These are phyloP conservation scores for Seriola dumerili DNA, from an alignment of 2,113 vertebrate genomes.

Conservation along the genomic window DNA sequence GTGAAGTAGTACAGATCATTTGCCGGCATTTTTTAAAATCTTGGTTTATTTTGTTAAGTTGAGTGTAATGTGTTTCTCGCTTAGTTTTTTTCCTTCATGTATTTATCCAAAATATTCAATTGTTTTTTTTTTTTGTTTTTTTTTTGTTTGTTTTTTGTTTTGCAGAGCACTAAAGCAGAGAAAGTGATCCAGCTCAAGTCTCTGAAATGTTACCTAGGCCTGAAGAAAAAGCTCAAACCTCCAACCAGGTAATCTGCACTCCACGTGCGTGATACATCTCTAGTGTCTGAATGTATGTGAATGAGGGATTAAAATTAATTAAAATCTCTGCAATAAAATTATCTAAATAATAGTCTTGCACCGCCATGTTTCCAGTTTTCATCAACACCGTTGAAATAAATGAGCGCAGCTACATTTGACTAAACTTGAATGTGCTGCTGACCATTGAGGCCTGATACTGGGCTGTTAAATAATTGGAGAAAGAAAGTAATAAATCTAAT, in stretches of 20 bases:
- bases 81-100: neutral
- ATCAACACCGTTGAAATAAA: neutral
- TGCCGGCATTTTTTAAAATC: slow-evolving; percentile 14
- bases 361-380: neutral
- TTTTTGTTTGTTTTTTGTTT: neutral
- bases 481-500: neutral
- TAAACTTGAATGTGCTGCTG: too few relatives aligned
- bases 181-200: slow-evolving; percentile 87
- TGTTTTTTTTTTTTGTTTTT: neutral
- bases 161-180: slow-evolving; percentile 92
- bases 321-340: neutral
- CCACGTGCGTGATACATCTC: neutral
- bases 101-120: neutral
- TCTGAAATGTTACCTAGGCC: slow-evolving; percentile 92
- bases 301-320: neutral
- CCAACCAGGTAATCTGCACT: slow-evolving; percentile 78
- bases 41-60: neutral
- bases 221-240: slow-evolving; percentile 94
- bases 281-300: neutral
- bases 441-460: neutral
- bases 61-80: neutral
- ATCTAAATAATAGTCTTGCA: neutral
- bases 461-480: neutral
- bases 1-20: slow-evolving; percentile 13
- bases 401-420: neutral